phyloP scores from a whole-genome alignment of 2,888 invertebrate genomes.

The Polydrusus tereticollis region DNA sequence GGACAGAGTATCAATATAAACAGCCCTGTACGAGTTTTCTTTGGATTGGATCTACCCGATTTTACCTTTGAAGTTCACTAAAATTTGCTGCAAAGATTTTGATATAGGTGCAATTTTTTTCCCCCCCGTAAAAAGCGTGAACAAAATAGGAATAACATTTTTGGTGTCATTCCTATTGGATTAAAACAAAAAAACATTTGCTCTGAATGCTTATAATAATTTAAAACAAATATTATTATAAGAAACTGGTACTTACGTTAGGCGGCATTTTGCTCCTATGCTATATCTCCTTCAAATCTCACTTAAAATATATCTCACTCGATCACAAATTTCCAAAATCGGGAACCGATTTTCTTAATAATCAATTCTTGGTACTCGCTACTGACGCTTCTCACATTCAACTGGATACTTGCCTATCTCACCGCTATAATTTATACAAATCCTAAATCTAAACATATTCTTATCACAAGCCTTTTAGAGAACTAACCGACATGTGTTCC shows the following conservation, averaged over 20 bases:
- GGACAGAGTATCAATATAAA: no score
- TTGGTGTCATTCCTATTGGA: no score
- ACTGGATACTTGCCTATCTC: constrained; percentile 10
- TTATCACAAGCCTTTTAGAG: constrained; percentile 23
- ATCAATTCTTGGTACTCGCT: neutral
- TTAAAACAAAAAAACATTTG: no score
- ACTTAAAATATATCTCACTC: neutral
- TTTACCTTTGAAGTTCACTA: no score
- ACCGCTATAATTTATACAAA: constrained; percentile 30
- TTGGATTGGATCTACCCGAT: no score
- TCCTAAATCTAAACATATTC: constrained; percentile 28
- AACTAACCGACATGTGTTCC: neutral
- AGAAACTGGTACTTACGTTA: constrained; percentile 24
- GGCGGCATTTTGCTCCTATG: constrained; percentile 31
- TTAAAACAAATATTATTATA: neutral
- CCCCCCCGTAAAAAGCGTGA: no score
- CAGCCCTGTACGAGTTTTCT: no score
- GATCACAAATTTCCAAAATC: neutral
- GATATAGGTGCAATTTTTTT: no score
- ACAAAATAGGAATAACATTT: no score
- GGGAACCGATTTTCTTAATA: neutral
- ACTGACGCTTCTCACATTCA: neutral
- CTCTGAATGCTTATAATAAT: no score
- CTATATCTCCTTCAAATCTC: neutral
- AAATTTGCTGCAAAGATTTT: no score